Conservation (phyloP, 2,797 vertebrate species). For the Poeciliopsis paucimaculata region DNA sequence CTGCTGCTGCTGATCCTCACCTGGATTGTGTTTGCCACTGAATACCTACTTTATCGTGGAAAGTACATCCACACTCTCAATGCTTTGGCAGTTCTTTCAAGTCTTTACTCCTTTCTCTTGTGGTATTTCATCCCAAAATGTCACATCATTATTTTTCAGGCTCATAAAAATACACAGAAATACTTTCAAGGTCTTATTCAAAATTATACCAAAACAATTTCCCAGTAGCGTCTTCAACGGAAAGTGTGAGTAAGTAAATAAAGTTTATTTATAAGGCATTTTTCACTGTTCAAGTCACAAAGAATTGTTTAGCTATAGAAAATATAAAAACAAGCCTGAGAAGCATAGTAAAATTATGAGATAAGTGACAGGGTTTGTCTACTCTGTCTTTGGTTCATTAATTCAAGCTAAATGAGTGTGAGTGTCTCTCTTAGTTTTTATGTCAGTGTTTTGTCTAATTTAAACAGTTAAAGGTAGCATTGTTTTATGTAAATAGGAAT, state of each 20-base stretch:
- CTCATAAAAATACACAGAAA: slow-evolving; percentile 80
- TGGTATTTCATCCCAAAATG: slow-evolving; percentile 87
- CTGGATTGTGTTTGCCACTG: slow-evolving; percentile 81
- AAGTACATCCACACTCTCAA: slow-evolving; percentile 14
- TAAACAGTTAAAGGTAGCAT: neutral
- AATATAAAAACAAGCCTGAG: too few relatives aligned
- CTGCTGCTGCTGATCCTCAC: slow-evolving; percentile 82
- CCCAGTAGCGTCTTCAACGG: slow-evolving; percentile 46
- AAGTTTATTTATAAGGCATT: too few relatives aligned
- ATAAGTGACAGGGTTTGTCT: neutral
- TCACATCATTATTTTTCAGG: slow-evolving; percentile 83
- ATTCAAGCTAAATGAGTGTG: neutral
- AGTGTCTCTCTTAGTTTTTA: neutral
- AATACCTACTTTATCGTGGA: slow-evolving; percentile 41
- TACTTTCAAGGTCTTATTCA: slow-evolving; percentile 88
- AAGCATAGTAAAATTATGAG: too few relatives aligned
- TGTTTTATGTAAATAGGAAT: neutral
- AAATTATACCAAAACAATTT: slow-evolving; percentile 82
- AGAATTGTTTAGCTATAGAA: too few relatives aligned
- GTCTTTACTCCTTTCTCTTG: slow-evolving; percentile 77
- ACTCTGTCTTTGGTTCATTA: neutral
- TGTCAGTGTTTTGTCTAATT: neutral
- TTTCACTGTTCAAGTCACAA: too few relatives aligned
- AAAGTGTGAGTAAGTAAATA: neutral
- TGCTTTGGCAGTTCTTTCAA: slow-evolving; percentile 63